Base-by-base conservation (phyloP, 2,797 vertebrate species). In the Lithobates sylvaticus region DNA sequence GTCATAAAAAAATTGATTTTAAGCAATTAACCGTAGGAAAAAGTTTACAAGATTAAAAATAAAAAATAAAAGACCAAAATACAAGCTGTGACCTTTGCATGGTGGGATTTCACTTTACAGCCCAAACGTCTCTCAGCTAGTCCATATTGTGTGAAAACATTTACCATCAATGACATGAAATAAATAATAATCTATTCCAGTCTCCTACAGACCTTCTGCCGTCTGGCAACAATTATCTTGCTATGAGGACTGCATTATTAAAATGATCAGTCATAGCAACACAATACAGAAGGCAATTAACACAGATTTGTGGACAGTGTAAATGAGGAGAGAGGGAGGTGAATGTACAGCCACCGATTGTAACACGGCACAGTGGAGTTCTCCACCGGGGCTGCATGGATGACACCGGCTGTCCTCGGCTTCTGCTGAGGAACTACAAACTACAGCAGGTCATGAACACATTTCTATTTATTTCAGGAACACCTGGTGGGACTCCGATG, bases 251-350 rank as follows among this genome's bases (percentile, higher is more conserved):
- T 69, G 71, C 76, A 70, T 74, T 85, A 85, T 85, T 81, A 76
- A 86, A 81, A 81, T 70, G 54, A 76, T 86, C 72, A n/a, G 32
- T 86, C 84, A 81, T 21, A 61, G n/a, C 39, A 69, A 79, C 47
- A 67, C 26, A 26, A n/a, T 61, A 70, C 71, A 81, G 64, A 71
- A 15, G 72, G 78, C 72, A 81, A 86, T 76, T 81, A 81, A 29
- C 36, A 61, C 23, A 85, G 44, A 86, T 81, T 58, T 75, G 42
- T 80, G 61, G 32, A 18, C 13, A 10, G 0, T 70, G 44, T 42
- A 81, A 65, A 69, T 29, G 36, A 42, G 32, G 83, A 34, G 29
- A 44, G 54, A 71, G 29, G 42, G 72, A 47, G 23, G 42, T 10
- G 36, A 27, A 44, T 27, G 26, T 36, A 44, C 42, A 9, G 50